A percentile compares a stretch with the other conserved stretches of the same genome.
These are phyloP conservation scores for Clanis bilineata DNA, from an alignment of 2,888 invertebrate genomes.

Conservation along the genomic window DNA sequence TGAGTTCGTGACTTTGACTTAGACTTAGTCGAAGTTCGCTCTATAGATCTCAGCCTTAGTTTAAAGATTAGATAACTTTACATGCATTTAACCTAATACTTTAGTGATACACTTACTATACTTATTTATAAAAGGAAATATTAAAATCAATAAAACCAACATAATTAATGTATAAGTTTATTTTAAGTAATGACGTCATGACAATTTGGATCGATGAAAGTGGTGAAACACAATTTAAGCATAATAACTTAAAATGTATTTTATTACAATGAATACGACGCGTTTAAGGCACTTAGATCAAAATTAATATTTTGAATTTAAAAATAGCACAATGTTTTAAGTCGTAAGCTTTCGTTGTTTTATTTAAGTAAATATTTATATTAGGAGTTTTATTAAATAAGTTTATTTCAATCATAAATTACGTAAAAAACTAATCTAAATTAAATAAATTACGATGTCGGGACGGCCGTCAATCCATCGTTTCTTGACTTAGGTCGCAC, in stretches of 20 bases:
- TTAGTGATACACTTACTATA: too few relatives aligned
- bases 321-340: constrained; percentile 59
- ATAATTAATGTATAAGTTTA: constrained; percentile 56
- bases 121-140: too few relatives aligned
- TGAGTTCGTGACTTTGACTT: too few relatives aligned
- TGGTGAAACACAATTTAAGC: constrained; percentile 29
- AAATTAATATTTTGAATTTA: constrained; percentile 59
- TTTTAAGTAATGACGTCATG: constrained; percentile 71
- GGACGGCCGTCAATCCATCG: constrained; percentile 81
- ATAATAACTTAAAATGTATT: constrained; percentile 46
- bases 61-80: too few relatives aligned
- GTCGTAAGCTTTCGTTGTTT: constrained; percentile 60
- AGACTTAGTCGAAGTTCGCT: too few relatives aligned
- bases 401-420: constrained; percentile 75
- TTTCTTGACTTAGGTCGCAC: constrained; percentile 81
- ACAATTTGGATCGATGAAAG: constrained; percentile 68
- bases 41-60: too few relatives aligned
- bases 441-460: constrained; percentile 81
- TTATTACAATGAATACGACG: constrained; percentile 47
- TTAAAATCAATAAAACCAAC: constrained; percentile 33
- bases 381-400: constrained; percentile 69
- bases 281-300: constrained; percentile 67
- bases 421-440: constrained; percentile 72
- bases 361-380: constrained; percentile 58
- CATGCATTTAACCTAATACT: too few relatives aligned